Evolutionary conservation across 2,113 vertebrate genomes (phyloP).

Genomic region (Furnarius figulus): DNA sequence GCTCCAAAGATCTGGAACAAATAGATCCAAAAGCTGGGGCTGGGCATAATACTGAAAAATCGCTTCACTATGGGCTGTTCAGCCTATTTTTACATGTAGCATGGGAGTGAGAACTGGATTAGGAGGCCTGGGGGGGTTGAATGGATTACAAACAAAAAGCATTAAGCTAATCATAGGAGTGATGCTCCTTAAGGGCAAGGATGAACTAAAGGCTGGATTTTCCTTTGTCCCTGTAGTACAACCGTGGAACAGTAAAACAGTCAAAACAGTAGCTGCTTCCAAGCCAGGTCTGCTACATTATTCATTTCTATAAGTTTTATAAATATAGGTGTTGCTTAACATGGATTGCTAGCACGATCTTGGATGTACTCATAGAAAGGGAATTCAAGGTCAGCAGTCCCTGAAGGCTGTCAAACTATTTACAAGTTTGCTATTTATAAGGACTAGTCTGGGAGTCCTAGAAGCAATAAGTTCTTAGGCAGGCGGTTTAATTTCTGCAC

Average conservation of each 20-base stretch:
- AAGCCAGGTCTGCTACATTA: slow-evolving; percentile 40
- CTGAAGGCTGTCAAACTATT: slow-evolving; percentile 67
- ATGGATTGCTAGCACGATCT: slow-evolving; percentile 19
- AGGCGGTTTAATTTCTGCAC: slow-evolving; percentile 52
- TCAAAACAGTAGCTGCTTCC: slow-evolving; percentile 33
- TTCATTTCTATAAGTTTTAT: slow-evolving; percentile 58
- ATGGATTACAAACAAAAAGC: slow-evolving; percentile 27
- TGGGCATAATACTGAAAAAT: background rate
- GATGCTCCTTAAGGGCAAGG: background rate
- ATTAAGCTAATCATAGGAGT: slow-evolving; percentile 6
- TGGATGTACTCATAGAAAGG: slow-evolving; percentile 38
- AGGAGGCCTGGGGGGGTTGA: background rate
- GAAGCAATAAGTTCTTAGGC: slow-evolving; percentile 43
- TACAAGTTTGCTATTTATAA: slow-evolving; percentile 75
- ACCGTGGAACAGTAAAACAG: background rate
- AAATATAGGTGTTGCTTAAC: slow-evolving; percentile 60
- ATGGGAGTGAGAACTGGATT: slow-evolving; percentile 14
- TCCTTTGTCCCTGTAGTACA: background rate
- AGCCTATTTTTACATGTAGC: background rate
- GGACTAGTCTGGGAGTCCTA: slow-evolving; percentile 61
- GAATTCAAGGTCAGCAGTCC: slow-evolving; percentile 66
- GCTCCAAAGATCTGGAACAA: background rate
- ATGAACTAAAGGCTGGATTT: slow-evolving; percentile 12
- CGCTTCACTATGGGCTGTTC: background rate
- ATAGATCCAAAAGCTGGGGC: background rate